Evolutionary conservation across 2,113 vertebrate species (phyloP).

Genomic region (Cranoglanis bouderius): DNA sequence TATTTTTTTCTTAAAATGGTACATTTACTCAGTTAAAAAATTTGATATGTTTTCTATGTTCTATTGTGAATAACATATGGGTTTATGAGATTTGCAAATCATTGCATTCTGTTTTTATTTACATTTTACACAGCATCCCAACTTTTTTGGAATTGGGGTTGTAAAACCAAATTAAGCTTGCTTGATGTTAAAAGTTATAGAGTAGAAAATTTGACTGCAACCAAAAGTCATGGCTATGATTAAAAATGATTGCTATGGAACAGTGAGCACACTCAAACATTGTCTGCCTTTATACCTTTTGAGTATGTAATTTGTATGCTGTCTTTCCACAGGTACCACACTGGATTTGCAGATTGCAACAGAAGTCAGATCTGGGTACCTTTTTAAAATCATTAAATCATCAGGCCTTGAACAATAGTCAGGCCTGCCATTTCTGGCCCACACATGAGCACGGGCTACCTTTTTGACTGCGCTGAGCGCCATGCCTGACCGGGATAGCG

Average conservation of each 20-base stretch:
- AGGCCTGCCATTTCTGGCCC: conserved; percentile 18
- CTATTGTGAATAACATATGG: no score
- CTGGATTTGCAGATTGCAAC: conserved; percentile 3
- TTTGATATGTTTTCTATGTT: no score
- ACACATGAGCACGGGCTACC: conserved; percentile 74
- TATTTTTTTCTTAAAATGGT: no score
- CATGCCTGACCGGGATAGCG: conserved; percentile 90
- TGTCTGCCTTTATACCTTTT: background rate
- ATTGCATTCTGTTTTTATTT: no score
- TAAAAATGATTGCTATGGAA: background rate
- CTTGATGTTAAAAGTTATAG: background rate
- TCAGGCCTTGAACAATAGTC: conserved; percentile 1
- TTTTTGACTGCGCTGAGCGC: conserved; percentile 68
- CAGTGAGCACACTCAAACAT: no score
- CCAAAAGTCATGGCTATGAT: background rate
- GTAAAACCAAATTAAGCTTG: background rate
- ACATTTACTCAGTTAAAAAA: no score
- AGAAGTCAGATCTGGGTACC: background rate
- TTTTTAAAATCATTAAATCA: background rate
- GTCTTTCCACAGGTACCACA: conserved; percentile 13
- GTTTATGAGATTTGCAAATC: no score
- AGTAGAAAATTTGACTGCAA: background rate
- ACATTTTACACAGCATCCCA: no score
- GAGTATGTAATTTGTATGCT: background rate
- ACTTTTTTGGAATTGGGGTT: no score